These are phyloP conservation scores for Nymphalis io DNA, from an alignment of 1,140 invertebrate genomes.

Conservation along the genomic window DNA sequence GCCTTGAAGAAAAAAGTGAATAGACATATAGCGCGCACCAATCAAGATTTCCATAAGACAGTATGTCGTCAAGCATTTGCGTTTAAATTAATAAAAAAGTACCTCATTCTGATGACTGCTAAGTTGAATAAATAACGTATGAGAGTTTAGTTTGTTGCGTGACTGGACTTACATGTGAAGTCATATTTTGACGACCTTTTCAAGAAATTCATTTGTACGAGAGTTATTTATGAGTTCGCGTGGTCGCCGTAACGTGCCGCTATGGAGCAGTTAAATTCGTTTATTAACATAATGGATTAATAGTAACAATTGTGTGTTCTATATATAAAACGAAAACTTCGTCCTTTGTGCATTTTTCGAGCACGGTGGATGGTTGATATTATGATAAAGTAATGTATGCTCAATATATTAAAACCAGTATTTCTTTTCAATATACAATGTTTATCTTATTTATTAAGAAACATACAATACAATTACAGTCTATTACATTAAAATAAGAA, in stretches of 20 bases:
- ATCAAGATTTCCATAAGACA: no score
- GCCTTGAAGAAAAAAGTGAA: no score
- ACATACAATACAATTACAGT: no score
- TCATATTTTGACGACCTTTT: constrained; percentile 66
- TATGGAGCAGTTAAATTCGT: constrained; percentile 58
- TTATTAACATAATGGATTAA: constrained; percentile 52
- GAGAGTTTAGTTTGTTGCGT: constrained; percentile 52
- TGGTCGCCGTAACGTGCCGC: constrained; percentile 46
- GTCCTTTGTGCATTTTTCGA: constrained; percentile 18
- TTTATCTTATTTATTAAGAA: no score
- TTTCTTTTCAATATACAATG: no score
- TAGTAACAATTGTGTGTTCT: constrained; percentile 20
- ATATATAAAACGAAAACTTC: constrained; percentile 23
- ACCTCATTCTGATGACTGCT: neutral
- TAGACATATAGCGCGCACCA: no score
- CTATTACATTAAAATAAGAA: no score
- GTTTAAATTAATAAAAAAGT: neutral
- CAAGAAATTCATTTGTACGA: constrained; percentile 68
- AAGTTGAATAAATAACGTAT: constrained; percentile 29
- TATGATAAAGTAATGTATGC: no score
- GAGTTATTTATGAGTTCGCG: constrained; percentile 67
- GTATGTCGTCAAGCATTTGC: no score
- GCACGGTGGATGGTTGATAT: neutral
- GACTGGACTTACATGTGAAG: constrained; percentile 59
- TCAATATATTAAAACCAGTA: no score